Evolutionary conservation across 2,113 vertebrate species (phyloP).

Genomic region (Engraulis encrasicolus): DNA sequence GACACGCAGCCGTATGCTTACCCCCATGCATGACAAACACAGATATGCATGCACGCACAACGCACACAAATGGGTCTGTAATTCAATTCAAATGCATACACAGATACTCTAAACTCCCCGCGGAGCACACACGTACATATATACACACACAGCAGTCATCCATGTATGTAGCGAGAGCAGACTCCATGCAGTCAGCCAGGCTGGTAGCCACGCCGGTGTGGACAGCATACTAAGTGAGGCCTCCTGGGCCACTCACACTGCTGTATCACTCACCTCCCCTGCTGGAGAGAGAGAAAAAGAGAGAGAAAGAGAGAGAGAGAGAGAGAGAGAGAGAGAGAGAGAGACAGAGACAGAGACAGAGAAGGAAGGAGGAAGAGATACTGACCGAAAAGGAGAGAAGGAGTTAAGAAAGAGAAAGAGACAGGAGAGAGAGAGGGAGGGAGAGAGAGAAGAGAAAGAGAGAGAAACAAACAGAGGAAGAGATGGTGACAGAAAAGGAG

Average conservation of each 20-base stretch:
- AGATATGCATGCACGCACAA: not conserved
- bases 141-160: not conserved
- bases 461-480: too few species aligned
- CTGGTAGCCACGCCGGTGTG: not conserved
- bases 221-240: conserved; percentile 9
- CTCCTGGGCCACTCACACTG: conserved; percentile 1
- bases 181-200: not conserved
- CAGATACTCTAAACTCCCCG: not conserved
- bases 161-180: not conserved
- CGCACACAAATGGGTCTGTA: too few species aligned
- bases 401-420: too few species aligned
- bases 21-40: not conserved
- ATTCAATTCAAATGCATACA: not conserved
- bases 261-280: not conserved
- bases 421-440: not conserved
- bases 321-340: not conserved
- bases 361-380: not conserved
- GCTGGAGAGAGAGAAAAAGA: not conserved
- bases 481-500: too few species aligned
- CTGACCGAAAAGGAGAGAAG: too few species aligned
- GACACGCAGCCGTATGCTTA: too few species aligned
- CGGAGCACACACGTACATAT: not conserved
- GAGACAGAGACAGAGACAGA: not conserved
- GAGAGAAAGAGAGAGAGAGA: not conserved
- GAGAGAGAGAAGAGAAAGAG: too few species aligned